Conservation (phyloP, 2,113 vertebrate genomes). For the Paracanthobrama guichenoti region DNA sequence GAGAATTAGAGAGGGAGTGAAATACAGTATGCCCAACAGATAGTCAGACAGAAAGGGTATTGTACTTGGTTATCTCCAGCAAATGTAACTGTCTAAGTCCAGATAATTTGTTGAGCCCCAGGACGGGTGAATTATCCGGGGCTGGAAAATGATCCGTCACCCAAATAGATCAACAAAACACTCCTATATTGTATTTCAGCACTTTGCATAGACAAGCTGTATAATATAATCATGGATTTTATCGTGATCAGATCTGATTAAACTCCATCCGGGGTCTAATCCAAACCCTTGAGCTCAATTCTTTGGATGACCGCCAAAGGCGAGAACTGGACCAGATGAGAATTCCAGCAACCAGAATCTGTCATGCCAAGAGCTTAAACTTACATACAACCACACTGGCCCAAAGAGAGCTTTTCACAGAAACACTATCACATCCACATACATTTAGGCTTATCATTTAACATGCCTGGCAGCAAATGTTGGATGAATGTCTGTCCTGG, state of each 20-base stretch:
- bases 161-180: conserved; percentile 26
- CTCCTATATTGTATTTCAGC: conserved; percentile 24
- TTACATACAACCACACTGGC: conserved; percentile 14
- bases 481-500: background rate
- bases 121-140: conserved; percentile 2
- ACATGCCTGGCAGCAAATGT: background rate
- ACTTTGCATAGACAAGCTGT: conserved; percentile 24
- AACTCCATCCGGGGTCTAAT: conserved; percentile 17
- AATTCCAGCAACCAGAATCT: conserved; percentile 42
- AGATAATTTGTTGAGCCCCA: conserved; percentile 13
- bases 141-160: conserved; percentile 6
- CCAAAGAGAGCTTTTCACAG: conserved; percentile 9
- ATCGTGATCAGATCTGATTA: conserved; percentile 45
- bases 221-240: conserved; percentile 45
- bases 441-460: conserved; percentile 26
- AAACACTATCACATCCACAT: conserved; percentile 19
- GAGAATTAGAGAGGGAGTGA: conserved; percentile 8
- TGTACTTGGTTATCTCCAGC: conserved; percentile 14
- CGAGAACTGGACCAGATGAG: conserved; percentile 33
- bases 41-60: conserved; percentile 12
- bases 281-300: conserved; percentile 47
- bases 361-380: conserved; percentile 43
- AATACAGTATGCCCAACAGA: conserved; percentile 25
- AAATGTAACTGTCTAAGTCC: conserved; percentile 4
- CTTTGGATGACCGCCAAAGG: conserved; percentile 32